Percentiles rank a stretch among this genome's conserved stretches.
Evolutionary conservation across 2,113 vertebrate species (phyloP).

Genomic region (Oncorhynchus nerka): DNA sequence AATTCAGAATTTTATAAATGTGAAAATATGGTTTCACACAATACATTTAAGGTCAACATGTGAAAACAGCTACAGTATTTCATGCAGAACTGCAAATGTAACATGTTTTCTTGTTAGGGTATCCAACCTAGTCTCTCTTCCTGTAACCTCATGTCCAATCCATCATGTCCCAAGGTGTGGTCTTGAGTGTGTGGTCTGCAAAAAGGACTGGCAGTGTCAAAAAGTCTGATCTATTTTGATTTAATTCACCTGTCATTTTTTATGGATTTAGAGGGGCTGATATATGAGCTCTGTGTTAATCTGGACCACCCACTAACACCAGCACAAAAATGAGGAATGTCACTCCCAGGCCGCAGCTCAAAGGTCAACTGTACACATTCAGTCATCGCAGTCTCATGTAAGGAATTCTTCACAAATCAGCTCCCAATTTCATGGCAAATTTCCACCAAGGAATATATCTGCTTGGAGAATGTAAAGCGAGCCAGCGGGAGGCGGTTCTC

Average conservation of each 20-base stretch:
- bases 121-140: neutral
- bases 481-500: conserved; percentile 60
- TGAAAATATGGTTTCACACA: too few species aligned
- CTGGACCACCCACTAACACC: conserved; percentile 46
- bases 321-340: conserved; percentile 50
- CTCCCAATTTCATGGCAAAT: conserved; percentile 74
- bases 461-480: conserved; percentile 67
- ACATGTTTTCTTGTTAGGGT: neutral
- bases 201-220: conserved; percentile 5
- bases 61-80: too few species aligned
- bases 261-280: conserved; percentile 25
- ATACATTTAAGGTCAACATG: too few species aligned
- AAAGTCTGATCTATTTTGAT: conserved; percentile 16
- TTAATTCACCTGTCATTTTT: conserved; percentile 24
- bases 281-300: conserved; percentile 19
- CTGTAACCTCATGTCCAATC: conserved; percentile 7
- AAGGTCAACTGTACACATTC: conserved; percentile 52
- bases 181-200: neutral
- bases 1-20: too few species aligned
- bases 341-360: conserved; percentile 37
- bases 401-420: conserved; percentile 64
- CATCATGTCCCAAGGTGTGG: neutral
- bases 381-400: conserved; percentile 46
- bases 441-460: conserved; percentile 66
- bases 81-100: too few species aligned